Base-by-base conservation (phyloP, 2,888 invertebrate genomes). In the Cyclophora punctaria region DNA sequence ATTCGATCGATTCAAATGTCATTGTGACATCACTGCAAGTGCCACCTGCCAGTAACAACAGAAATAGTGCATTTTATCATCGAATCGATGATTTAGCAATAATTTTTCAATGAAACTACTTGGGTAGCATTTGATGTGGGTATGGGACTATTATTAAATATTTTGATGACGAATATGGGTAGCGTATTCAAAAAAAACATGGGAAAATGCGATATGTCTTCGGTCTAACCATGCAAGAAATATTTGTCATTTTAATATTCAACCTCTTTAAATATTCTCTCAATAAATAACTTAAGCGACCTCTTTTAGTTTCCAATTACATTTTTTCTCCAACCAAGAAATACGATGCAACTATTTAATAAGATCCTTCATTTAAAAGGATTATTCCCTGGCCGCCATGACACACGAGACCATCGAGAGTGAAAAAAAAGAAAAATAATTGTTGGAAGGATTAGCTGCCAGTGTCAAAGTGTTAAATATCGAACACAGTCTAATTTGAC, bases 381-480 rank as follows among this genome's bases (percentile, higher is more conserved):
- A 87, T 87, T 87, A 87, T 72, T 78, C 66, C 67, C 58, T 59
- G 69, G 73, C 80, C 72, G 73, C 79, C 84, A 78, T 81, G 83
- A 83, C 83, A 84, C 72, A 72, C 67, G 82, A 83, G 77, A 75
- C 68, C 70, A 67, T 69, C 59, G 63, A 68, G 37, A 37, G 20
- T 20, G 20, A 20, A 20, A 63, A 73, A 79, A 79, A 74, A 75
- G 65, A 73, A 77, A 79, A 83, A 80, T 80, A 78, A 79, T 81
- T 81, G 81, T 78, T 73, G 68, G 72, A 64, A 66, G 84, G 87
- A 87, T 88, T 85, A 88, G 81, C 82, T 83, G 83, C 79, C 87
- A 83, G 87, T 84, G 87, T 87, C 87, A 87, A 87, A 86, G 87
- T 87, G 87, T 88, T 88, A 88, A 88, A 87, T 86, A 85, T 88